Conservation (phyloP, 2,797 vertebrate genomes). For the Nothura maculosa region DNA sequence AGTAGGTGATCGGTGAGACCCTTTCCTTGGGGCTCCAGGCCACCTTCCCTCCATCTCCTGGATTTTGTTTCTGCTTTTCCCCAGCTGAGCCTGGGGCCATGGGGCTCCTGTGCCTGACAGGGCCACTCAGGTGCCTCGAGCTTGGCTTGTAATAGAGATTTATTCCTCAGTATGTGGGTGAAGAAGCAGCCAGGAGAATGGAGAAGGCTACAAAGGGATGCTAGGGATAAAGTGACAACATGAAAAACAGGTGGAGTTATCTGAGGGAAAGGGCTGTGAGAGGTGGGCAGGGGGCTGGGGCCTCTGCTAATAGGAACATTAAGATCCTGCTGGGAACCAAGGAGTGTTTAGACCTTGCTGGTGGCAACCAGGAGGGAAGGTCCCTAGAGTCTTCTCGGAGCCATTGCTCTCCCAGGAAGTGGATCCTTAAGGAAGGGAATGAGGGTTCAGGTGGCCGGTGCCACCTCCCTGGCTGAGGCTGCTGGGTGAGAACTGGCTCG, state of each 20-base stretch:
- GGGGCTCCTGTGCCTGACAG: neutral
- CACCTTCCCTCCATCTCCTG: neutral
- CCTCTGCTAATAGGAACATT: too few relatives aligned
- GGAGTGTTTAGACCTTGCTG: neutral
- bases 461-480: neutral
- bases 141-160: neutral
- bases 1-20: neutral
- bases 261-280: neutral
- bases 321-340: conserved; percentile 19
- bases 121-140: neutral
- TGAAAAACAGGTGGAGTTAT: conserved; percentile 49
- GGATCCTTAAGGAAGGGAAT: conserved; percentile 37
- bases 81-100: neutral
- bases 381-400: conserved; percentile 33
- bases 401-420: conserved; percentile 33
- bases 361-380: conserved; percentile 37
- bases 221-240: neutral
- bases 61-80: neutral
- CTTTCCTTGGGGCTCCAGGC: neutral
- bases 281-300: neutral
- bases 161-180: neutral
- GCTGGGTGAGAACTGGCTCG: conserved; percentile 32
- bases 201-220: neutral
- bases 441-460: conserved; percentile 43
- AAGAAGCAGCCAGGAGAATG: neutral